Percentiles rank a stretch among this genome's conserved stretches.
These are phyloP conservation scores for Gymnopithys bicolor DNA, from an alignment of 2,797 vertebrate species.

Conservation along the genomic window DNA sequence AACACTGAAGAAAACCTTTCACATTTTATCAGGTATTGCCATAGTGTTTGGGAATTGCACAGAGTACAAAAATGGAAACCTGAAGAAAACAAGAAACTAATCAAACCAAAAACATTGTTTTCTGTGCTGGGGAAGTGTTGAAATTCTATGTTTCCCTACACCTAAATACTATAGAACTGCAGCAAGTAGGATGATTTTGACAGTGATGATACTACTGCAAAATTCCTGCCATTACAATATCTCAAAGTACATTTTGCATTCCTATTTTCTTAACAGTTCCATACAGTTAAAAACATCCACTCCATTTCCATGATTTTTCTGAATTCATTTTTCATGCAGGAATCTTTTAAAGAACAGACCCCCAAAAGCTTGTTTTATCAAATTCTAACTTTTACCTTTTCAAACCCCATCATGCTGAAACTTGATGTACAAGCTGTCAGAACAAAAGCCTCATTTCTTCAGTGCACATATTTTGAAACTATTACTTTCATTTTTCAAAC, in stretches of 20 bases:
- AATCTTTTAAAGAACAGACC: not conserved
- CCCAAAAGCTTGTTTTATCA: conserved; percentile 29
- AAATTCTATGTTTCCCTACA: not conserved
- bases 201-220: not conserved
- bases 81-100: not conserved
- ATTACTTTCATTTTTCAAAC: conserved; percentile 24
- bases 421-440: conserved; percentile 36
- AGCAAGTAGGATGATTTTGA: not conserved
- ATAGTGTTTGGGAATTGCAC: not conserved
- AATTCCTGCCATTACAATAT: not conserved
- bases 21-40: not conserved
- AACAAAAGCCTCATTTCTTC: conserved; percentile 17
- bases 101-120: not conserved
- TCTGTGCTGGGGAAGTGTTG: not conserved
- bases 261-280: not conserved
- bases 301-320: not conserved
- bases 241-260: not conserved
- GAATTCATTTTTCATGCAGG: not conserved
- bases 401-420: conserved; percentile 17
- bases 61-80: not conserved
- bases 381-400: conserved; percentile 42
- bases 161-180: not conserved
- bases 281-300: not conserved
- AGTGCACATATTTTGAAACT: not conserved
- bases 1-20: not conserved